A percentile compares a stretch with the other conserved stretches of the same genome.
Conservation (phyloP, 2,797 vertebrate species). For the Sciaenops ocellatus region DNA sequence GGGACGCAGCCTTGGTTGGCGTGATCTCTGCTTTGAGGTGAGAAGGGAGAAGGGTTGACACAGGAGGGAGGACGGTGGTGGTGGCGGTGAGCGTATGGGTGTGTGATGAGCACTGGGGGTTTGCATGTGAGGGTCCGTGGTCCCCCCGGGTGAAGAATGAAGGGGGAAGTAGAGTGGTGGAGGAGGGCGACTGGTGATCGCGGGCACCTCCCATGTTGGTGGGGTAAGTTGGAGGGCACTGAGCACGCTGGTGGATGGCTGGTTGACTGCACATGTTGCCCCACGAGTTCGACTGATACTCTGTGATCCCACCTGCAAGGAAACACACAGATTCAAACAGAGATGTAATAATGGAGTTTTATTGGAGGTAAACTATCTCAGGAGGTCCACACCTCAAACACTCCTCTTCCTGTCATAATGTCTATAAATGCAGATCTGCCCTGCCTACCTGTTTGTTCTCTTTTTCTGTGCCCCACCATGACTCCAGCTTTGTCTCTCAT, state of each 20-base stretch:
- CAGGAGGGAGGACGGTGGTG: slow-evolving; percentile 67
- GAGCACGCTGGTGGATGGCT: slow-evolving; percentile 67
- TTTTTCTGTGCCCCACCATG: slow-evolving; percentile 2
- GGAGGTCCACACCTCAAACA: not conserved
- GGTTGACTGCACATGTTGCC: slow-evolving; percentile 81
- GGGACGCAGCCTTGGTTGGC: slow-evolving; percentile 45
- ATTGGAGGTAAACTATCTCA: not conserved
- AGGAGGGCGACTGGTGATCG: slow-evolving; percentile 60
- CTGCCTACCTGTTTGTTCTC: not conserved
- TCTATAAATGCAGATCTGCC: not conserved
- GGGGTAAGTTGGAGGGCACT: slow-evolving; percentile 72
- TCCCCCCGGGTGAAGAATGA: slow-evolving; percentile 58
- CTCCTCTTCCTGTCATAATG: not conserved
- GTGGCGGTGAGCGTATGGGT: slow-evolving; percentile 44
- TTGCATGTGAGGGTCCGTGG: slow-evolving; percentile 42
- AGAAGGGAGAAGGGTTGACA: slow-evolving; percentile 65
- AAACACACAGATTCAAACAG: slow-evolving; percentile 26
- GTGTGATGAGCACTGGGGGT: slow-evolving; percentile 55
- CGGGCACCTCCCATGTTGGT: slow-evolving; percentile 56
- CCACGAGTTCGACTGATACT: slow-evolving; percentile 86
- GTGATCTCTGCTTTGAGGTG: slow-evolving; percentile 57
- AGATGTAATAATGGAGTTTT: slow-evolving; percentile 7
- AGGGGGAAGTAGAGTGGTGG: slow-evolving; percentile 54
- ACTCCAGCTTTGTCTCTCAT: not conserved
- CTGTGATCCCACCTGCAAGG: slow-evolving; percentile 59